Conservation (phyloP, 1,140 invertebrate species). For the Achatina immaculata region DNA sequence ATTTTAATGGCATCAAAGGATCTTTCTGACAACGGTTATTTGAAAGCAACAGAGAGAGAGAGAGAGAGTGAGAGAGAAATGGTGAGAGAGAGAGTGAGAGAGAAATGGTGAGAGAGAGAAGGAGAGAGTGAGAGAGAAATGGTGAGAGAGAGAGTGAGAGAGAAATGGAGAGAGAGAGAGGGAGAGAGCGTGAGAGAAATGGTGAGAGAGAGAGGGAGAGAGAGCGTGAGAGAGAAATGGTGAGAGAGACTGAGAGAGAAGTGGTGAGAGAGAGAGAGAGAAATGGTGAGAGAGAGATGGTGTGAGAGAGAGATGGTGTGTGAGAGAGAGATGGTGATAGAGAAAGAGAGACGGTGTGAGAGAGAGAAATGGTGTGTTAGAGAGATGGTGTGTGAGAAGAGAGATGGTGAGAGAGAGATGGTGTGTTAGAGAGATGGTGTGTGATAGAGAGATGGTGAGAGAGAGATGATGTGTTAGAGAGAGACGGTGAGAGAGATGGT, state of each 20-base stretch:
- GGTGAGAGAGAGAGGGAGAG: background rate
- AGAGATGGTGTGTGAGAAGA: background rate
- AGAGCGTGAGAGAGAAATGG: background rate
- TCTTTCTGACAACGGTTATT: too few species aligned
- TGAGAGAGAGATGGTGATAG: slow-evolving; percentile 27
- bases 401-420: background rate
- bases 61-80: too few species aligned
- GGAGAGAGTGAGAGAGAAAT: too few species aligned
- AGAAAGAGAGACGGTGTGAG: slow-evolving; percentile 21
- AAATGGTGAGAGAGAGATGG: background rate
- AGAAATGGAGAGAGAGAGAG: too few species aligned
- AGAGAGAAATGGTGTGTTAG: background rate
- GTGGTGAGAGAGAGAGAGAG: background rate
- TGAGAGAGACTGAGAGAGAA: background rate
- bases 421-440: background rate
- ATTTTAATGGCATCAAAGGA: too few species aligned
- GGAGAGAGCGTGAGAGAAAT: background rate
- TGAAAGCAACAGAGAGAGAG: too few species aligned
- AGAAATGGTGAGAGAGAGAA: too few species aligned
- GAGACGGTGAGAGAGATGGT: background rate
- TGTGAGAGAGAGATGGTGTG: background rate
- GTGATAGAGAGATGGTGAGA: background rate
- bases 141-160: too few species aligned
- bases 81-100: too few species aligned
- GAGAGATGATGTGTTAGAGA: background rate